Evolutionary conservation across 2,888 invertebrate genomes (phyloP).

Genomic region (Onthophagus sagittarius): DNA sequence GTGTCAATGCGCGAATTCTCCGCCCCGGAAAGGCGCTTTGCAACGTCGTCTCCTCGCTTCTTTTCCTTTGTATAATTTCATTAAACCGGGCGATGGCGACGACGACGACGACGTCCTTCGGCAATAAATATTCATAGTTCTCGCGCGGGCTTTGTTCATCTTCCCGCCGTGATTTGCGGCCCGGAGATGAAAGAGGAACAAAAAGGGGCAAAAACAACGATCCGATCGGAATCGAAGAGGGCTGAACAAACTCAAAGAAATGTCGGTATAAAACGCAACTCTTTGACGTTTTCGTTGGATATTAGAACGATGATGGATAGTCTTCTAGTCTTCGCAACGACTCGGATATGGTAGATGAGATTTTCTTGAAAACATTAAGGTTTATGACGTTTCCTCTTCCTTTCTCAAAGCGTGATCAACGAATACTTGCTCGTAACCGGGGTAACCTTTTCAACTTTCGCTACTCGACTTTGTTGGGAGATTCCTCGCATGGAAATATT

Average conservation of each 20-base stretch:
- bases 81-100: neutral
- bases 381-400: neutral
- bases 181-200: neutral
- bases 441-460: neutral
- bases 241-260: neutral
- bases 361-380: neutral
- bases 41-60: neutral
- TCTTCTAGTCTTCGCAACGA: neutral
- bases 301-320: neutral
- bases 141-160: neutral
- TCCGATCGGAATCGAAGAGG: neutral
- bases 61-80: neutral
- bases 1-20: neutral
- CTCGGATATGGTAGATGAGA: neutral
- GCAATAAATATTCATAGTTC: neutral
- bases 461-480: neutral
- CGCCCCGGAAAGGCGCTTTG: neutral
- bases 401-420: neutral
- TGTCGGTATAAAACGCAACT: neutral
- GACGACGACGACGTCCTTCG: neutral
- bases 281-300: neutral
- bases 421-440: neutral
- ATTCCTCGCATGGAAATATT: neutral
- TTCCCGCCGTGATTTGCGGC: neutral
- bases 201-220: neutral